Base-by-base conservation (phyloP, 2,797 vertebrate species). In the Helostoma temminkii region DNA sequence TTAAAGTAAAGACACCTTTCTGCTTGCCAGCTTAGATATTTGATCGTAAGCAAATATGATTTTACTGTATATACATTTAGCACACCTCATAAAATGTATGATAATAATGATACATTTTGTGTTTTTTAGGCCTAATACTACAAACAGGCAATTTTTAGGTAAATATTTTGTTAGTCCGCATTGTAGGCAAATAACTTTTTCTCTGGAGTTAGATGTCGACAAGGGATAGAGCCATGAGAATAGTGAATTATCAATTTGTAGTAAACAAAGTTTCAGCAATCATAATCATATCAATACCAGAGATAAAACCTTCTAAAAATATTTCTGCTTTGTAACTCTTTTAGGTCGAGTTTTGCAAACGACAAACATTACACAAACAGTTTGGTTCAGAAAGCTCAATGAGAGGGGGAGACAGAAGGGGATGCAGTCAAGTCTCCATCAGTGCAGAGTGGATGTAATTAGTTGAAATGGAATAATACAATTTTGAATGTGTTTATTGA, bases 391-490 rank as follows among this genome's bases (percentile, higher is more conserved):
- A 63, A 22, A 74, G 48, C 10, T 25, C n/a, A 30, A 24, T 15
- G 25, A 26, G 16, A 45, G 24, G 7, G 42, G 32, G 52, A 53
- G 66, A 41, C 21, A 14, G 36, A 36, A 47, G 41, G 45, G 28
- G 66, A 62, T 48, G 57, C 39, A 21, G 28, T 66, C 32, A 43
- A 75, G 66, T 61, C 36, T 64, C 34, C 3, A 11, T 70, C 67
- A 48, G 77, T 70, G 60, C 54, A 54, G 62, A 82, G 81, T 50
- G 87, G 72, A 92, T 92, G 71, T 36, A 53, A 93, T 95, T 90
- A 91, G 74, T 37, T 19, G 0, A 88, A 92, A 91, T 91, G 67
- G 48, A 87, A 64, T 94, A 92, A 94, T 81, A 84, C 3, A 56
- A 92, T 93, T 93, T 91, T 46, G 30, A 32, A 32, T 32, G 30